Conservation (phyloP, 2,797 vertebrate species). For the Anomalospiza imberbis region DNA sequence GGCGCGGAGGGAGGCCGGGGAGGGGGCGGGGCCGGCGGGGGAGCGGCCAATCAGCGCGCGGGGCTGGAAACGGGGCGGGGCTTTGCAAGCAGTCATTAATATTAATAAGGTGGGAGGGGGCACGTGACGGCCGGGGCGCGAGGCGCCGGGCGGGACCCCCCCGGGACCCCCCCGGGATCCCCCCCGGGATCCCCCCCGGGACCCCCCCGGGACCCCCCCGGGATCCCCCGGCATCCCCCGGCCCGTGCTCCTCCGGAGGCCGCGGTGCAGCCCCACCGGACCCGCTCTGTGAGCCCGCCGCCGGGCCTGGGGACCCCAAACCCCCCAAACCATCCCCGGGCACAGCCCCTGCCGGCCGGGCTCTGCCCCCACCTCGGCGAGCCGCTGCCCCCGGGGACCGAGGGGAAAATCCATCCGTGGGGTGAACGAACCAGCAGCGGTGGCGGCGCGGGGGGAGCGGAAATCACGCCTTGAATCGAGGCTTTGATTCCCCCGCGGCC, state of each 20-base stretch:
- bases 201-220: not conserved
- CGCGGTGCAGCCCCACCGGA: not conserved
- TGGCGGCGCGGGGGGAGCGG: not conserved
- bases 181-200: not conserved
- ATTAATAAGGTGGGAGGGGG: not conserved
- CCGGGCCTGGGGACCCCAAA: rapidly evolving
- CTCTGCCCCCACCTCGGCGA: rapidly evolving
- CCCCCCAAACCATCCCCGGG: rapidly evolving
- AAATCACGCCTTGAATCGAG: not conserved
- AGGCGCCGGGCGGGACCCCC: not conserved
- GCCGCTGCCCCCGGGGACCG: rapidly evolving
- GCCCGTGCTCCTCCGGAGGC: too few relatives aligned
- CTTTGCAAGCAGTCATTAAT: rapidly evolving
- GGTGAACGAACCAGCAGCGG: not conserved
- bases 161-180: too few relatives aligned
- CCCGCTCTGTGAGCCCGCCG: rapidly evolving
- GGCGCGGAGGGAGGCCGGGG: not conserved
- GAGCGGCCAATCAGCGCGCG: not conserved
- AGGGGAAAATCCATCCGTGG: not conserved
- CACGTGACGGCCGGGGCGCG: not conserved
- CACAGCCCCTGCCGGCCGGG: not conserved
- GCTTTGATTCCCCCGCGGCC: not conserved
- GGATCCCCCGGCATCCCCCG: too few relatives aligned
- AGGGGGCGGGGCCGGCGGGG: not conserved
- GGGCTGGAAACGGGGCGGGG: rapidly evolving